Base-by-base conservation (phyloP, 2,888 invertebrate species). In the Napeogenes inachia region DNA sequence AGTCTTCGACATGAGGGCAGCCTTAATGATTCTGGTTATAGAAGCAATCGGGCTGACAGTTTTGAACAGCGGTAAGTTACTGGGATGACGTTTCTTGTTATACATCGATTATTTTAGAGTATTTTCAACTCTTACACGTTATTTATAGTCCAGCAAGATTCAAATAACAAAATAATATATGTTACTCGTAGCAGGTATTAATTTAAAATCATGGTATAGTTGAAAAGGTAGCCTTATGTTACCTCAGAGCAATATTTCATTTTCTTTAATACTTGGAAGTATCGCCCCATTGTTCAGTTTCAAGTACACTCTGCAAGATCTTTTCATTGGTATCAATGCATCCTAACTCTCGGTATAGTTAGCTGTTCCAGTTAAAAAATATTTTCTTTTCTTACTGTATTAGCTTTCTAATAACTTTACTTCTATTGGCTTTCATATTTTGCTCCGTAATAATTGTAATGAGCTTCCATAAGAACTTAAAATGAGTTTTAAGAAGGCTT, bases 1-100 rank as follows among this genome's bases (percentile, higher is more conserved):
- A 96, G 96, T 58, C 88, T 97, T 68, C 92, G 96, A 46, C 96
- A 96, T 78, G 96, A 96, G 78, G 94, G 94, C 77, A 96, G 96
- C 84, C 93, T 96, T 75, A 95, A 96, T 81, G 96, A 96, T 86
- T 96, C 95, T 69, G 96, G 96, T 57, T 96, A 96, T 80, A 95
- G 96, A 81, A 95, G 95, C 82, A 95, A 95, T 79, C 92, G 96
- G 69, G 95, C 95, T 59, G 96, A 96, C 84, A 96, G 96, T 68
- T 93, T 97, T 74, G 96, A 97, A 79, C 96, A 96, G 90, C 93
- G 96, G 96, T 96, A 84, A 83, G 84, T 73, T 38, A 30, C 5
- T 5, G 4, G 10, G 10, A 42, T 30, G 8, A 50, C 30, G 30
- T 10, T 30, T 30, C 10, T 50, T 21, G 3, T 50, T 21, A 50